A percentile compares a stretch with the other conserved stretches of the same genome.
Conservation (phyloP, 2,888 invertebrate species). For the Cheilosia soror region DNA sequence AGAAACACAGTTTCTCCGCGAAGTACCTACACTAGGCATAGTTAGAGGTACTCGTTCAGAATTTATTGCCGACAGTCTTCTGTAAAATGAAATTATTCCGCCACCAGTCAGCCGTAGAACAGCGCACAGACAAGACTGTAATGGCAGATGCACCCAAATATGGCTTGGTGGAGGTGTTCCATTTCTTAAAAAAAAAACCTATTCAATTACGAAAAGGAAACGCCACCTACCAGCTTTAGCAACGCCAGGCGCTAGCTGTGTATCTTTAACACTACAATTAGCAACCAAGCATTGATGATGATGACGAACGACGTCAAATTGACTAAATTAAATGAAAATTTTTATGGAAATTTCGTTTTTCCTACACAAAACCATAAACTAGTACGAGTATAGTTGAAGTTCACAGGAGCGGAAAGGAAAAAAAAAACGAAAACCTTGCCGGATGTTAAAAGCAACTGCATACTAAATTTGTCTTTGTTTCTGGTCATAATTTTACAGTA, state of each 20-base stretch:
- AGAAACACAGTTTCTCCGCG: conserved; percentile 48
- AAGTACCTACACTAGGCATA: not conserved
- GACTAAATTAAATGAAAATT: not conserved
- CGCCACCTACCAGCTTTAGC: not conserved
- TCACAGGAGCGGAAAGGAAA: conserved; percentile 58
- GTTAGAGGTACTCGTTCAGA: conserved; percentile 32
- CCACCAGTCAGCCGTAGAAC: conserved; percentile 5
- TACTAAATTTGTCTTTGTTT: conserved; percentile 59
- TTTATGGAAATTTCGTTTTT: conserved; percentile 68
- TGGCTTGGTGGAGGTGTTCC: conserved; percentile 34
- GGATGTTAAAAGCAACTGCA: conserved; percentile 59
- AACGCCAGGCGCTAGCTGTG: not conserved
- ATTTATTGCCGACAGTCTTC: conserved; percentile 54
- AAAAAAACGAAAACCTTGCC: conserved; percentile 31
- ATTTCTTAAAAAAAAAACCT: conserved; percentile 47
- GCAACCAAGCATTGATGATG: conserved; percentile 23
- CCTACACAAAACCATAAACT: conserved; percentile 56
- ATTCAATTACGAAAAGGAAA: conserved; percentile 53
- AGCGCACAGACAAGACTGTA: not conserved
- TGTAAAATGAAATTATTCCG: conserved; percentile 6
- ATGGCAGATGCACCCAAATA: conserved; percentile 50
- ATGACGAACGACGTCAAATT: conserved; percentile 18
- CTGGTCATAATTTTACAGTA: conserved; percentile 34
- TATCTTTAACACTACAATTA: conserved; percentile 53
- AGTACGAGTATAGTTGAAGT: conserved; percentile 50